Conservation (phyloP, 2,888 invertebrate species). For the Limnephilus auricula region DNA sequence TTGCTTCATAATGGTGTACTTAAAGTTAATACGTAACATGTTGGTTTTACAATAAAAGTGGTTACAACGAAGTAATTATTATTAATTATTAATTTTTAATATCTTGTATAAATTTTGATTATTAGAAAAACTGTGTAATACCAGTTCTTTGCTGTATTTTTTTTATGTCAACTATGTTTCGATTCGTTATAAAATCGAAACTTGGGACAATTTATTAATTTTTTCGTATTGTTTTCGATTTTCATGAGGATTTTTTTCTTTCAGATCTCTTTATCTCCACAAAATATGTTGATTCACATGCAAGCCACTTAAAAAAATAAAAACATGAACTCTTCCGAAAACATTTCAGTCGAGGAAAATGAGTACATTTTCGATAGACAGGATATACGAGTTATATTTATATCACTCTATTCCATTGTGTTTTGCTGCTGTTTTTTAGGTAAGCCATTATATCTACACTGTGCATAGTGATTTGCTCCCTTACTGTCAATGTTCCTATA, state of each 20-base stretch:
- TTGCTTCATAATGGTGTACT: too few species aligned
- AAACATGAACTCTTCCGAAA: not conserved
- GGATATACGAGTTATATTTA: slow-evolving; percentile 85
- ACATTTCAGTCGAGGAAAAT: not conserved
- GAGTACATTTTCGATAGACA: slow-evolving; percentile 87
- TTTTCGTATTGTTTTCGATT: not conserved
- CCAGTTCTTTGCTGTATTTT: too few species aligned
- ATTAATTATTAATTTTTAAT: too few species aligned
- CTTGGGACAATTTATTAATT: too few species aligned
- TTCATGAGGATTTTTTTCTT: not conserved
- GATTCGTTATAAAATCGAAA: too few species aligned
- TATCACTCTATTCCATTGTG: slow-evolving; percentile 86
- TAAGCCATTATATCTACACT: slow-evolving; percentile 74
- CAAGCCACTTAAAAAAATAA: not conserved
- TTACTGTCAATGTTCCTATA: not conserved
- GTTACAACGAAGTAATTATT: too few species aligned
- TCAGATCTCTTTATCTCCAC: not conserved
- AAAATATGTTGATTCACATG: not conserved
- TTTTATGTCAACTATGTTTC: too few species aligned
- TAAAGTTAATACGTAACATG: too few species aligned
- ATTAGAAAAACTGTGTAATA: too few species aligned
- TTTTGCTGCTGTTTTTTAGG: slow-evolving; percentile 91
- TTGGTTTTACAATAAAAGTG: too few species aligned
- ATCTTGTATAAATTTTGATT: too few species aligned
- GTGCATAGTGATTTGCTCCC: not conserved